Conservation (phyloP, 1,140 invertebrate genomes). For the Solen grandis region DNA sequence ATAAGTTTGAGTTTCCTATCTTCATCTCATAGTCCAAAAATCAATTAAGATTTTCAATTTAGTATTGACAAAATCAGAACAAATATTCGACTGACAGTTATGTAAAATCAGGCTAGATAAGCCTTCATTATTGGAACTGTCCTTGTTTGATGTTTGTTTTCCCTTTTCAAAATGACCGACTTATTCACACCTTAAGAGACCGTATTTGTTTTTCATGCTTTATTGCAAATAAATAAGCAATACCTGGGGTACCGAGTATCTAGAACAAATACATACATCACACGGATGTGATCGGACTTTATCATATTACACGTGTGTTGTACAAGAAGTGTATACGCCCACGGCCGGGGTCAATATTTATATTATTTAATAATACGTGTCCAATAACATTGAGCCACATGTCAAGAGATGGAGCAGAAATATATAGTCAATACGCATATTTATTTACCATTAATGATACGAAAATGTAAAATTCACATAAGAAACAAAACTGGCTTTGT, state of each 20-base stretch:
- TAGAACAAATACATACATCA: slow-evolving; percentile 51
- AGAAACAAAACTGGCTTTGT: too few relatives aligned
- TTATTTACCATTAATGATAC: too few relatives aligned
- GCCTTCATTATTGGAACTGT: slow-evolving; percentile 33
- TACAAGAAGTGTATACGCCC: too few relatives aligned
- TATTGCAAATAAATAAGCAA: slow-evolving; percentile 57
- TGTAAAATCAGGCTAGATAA: slow-evolving; percentile 41
- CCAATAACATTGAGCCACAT: too few relatives aligned
- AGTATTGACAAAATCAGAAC: neutral
- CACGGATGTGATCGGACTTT: too few relatives aligned
- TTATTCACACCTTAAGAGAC: slow-evolving; percentile 44
- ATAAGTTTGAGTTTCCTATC: neutral
- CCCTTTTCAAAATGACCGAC: slow-evolving; percentile 19
- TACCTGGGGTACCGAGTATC: slow-evolving; percentile 28
- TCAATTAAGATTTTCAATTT: too few relatives aligned
- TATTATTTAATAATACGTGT: too few relatives aligned
- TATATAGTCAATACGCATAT: too few relatives aligned
- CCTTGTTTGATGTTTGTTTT: slow-evolving; percentile 43
- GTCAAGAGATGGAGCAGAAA: too few relatives aligned
- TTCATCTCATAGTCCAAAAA: neutral
- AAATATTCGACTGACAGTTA: slow-evolving; percentile 7
- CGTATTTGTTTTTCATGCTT: slow-evolving; percentile 36
- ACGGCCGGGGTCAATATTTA: too few relatives aligned
- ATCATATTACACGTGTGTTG: too few relatives aligned
- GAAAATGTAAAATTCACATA: too few relatives aligned